A percentile compares a stretch with the other conserved stretches of the same genome.
Evolutionary conservation across 2,797 vertebrate species (phyloP).

Genomic region (Epinephelus malabaricus): DNA sequence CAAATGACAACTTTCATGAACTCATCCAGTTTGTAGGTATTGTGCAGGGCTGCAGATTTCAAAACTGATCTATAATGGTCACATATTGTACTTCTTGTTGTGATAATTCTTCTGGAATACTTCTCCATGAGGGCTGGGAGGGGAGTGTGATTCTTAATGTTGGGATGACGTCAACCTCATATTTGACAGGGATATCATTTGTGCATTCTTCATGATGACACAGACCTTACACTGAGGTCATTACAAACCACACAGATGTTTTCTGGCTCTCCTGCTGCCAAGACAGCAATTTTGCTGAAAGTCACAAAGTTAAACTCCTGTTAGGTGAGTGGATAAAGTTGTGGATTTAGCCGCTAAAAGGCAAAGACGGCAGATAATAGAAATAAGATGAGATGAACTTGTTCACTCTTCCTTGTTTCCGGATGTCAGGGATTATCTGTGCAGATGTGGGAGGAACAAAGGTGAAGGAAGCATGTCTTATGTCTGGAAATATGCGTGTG

Average conservation of each 20-base stretch:
- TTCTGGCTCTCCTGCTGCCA: slow-evolving; percentile 51
- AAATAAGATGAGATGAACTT: slow-evolving; percentile 51
- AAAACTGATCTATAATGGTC: neutral
- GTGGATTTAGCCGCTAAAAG: slow-evolving; percentile 36
- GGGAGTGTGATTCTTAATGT: slow-evolving; percentile 22
- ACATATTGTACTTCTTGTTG: neutral
- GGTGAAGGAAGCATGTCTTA: slow-evolving; percentile 29
- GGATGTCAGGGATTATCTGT: slow-evolving; percentile 47
- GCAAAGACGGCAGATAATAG: slow-evolving; percentile 47
- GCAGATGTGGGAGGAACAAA: slow-evolving; percentile 48
- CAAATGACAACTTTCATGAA: slow-evolving; percentile 1
- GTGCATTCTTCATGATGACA: slow-evolving; percentile 37
- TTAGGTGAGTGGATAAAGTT: slow-evolving; percentile 7
- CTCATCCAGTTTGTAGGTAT: neutral
- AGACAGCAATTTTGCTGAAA: slow-evolving; percentile 33
- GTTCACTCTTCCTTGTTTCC: slow-evolving; percentile 28
- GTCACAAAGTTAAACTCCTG: slow-evolving; percentile 8
- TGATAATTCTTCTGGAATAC: slow-evolving; percentile 12
- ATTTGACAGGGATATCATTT: slow-evolving; percentile 37
- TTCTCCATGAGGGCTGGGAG: slow-evolving; percentile 14
- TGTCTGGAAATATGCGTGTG: slow-evolving; percentile 31
- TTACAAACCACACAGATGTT: slow-evolving; percentile 61
- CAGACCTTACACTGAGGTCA: slow-evolving; percentile 44
- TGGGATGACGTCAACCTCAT: slow-evolving; percentile 15
- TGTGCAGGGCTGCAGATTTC: slow-evolving; percentile 1